phyloP scores from a whole-genome alignment of 2,797 vertebrate species.

The Xerus rutilus region DNA sequence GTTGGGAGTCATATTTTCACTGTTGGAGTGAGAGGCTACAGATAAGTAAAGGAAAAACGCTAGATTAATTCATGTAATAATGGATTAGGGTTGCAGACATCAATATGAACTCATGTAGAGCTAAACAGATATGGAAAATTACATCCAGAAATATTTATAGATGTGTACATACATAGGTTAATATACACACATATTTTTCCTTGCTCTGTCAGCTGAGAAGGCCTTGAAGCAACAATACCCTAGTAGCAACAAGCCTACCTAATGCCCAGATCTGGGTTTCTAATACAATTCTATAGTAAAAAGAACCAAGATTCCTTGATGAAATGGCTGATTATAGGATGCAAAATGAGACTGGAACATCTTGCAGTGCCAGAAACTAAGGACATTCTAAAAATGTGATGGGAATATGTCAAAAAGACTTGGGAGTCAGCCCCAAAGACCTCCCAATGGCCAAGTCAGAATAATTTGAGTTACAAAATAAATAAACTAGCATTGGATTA shows the following conservation, averaged over 20 bases:
- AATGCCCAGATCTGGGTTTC: conserved; percentile 11
- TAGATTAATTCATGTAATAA: conserved; percentile 14
- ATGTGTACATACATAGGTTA: conserved; percentile 31
- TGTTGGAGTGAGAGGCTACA: conserved; percentile 12
- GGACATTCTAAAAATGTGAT: background rate
- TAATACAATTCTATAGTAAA: conserved; percentile 39
- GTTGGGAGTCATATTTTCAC: conserved; percentile 20
- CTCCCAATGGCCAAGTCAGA: background rate
- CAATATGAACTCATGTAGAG: conserved; percentile 55
- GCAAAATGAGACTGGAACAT: conserved; percentile 44
- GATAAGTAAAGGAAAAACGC: conserved; percentile 31
- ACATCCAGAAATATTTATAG: conserved; percentile 30
- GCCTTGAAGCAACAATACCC: conserved; percentile 43
- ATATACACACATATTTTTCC: conserved; percentile 45
- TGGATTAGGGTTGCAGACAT: background rate
- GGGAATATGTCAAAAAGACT: conserved; percentile 12
- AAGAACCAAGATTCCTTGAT: background rate
- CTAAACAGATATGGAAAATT: conserved; percentile 52
- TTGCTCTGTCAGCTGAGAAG: conserved; percentile 55
- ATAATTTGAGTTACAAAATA: conserved; percentile 50
- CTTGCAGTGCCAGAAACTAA: conserved; percentile 41
- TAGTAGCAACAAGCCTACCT: background rate
- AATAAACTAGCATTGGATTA: conserved; percentile 33
- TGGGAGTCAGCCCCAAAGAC: background rate
- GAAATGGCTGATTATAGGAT: conserved; percentile 35